Evolutionary conservation across 2,888 invertebrate species (phyloP).

Genomic region (Orchesellides sinensis): DNA sequence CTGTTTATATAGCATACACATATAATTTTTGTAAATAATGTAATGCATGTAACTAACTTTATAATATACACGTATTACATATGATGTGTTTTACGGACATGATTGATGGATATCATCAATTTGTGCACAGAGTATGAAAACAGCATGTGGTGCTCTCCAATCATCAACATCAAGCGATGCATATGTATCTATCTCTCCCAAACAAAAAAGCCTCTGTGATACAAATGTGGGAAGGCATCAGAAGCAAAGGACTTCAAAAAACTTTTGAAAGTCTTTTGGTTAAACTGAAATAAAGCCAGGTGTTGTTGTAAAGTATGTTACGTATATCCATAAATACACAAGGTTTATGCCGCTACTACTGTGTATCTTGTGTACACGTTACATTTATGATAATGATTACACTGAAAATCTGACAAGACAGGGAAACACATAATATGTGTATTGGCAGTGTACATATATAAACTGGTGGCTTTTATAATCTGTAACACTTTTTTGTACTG

Average conservation of each 20-base stretch:
- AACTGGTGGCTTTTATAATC: too few relatives aligned
- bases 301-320: conserved; percentile 35
- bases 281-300: conserved; percentile 39
- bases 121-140: conserved; percentile 62
- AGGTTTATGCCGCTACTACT: background rate
- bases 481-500: background rate
- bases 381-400: too few relatives aligned
- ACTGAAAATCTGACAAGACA: background rate
- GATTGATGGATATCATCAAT: conserved; percentile 68
- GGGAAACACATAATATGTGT: background rate
- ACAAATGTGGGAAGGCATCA: too few relatives aligned
- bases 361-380: background rate
- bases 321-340: background rate
- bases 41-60: background rate
- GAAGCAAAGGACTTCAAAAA: too few relatives aligned
- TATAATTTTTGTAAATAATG: background rate
- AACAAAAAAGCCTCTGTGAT: too few relatives aligned
- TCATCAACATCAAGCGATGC: conserved; percentile 46
- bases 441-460: background rate
- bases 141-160: conserved; percentile 60
- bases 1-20: conserved; percentile 1
- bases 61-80: background rate
- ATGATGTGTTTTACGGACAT: conserved; percentile 56
- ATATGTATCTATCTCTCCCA: too few relatives aligned
- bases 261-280: conserved; percentile 8